Evolutionary conservation across 2,113 vertebrate genomes (phyloP).

Genomic region (Mormyrus iriodes): DNA sequence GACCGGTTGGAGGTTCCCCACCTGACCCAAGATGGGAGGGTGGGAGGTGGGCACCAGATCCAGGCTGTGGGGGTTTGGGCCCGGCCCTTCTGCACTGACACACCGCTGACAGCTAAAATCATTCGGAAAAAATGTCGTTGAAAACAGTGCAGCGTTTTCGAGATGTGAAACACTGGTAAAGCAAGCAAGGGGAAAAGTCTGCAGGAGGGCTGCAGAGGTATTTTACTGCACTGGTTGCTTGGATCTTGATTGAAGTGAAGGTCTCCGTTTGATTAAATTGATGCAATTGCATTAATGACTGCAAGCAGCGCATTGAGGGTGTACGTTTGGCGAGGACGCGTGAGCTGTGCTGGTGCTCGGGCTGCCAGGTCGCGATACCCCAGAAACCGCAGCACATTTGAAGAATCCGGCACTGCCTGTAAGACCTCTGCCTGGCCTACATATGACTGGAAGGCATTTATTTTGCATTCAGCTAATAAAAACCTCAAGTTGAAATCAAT

Average conservation of each 20-base stretch:
- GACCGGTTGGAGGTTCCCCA: background rate
- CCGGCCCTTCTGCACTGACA: background rate
- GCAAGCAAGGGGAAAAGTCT: background rate
- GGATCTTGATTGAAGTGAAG: background rate
- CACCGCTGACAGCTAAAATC: background rate
- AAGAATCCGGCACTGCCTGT: background rate
- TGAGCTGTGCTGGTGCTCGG: background rate
- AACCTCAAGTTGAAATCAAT: background rate
- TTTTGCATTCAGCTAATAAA: background rate
- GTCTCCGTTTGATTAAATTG: slow-evolving; percentile 1
- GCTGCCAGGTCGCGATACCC: background rate
- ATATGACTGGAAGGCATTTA: background rate
- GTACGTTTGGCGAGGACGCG: background rate
- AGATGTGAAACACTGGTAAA: background rate
- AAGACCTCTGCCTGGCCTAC: background rate
- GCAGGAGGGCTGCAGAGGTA: background rate
- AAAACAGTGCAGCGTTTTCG: background rate
- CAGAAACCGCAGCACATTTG: background rate
- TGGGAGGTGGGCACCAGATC: slow-evolving; percentile 18
- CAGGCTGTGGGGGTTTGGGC: background rate
- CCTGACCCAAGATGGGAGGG: slow-evolving; percentile 1
- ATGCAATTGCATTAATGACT: background rate
- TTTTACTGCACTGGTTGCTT: background rate
- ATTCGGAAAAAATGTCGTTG: background rate
- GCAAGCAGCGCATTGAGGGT: background rate